phyloP scores from a whole-genome alignment of 2,113 vertebrate genomes.

The Mionectes macconnelli region DNA sequence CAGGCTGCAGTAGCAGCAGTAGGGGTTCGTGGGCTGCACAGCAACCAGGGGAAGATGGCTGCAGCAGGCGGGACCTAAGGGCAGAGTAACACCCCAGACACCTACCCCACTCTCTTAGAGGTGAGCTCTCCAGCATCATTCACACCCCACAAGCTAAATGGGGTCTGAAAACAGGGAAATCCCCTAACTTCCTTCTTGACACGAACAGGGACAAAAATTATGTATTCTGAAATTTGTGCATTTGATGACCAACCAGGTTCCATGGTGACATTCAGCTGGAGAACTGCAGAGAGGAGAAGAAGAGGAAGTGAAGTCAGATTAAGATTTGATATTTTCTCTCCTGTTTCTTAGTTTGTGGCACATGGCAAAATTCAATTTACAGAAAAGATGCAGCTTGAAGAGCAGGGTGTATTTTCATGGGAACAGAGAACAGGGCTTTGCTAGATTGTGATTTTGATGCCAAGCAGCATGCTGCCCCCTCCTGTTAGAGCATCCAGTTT shows the following conservation, averaged over 20 bases:
- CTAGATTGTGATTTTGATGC: neutral
- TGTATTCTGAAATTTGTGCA: neutral
- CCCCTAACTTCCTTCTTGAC: neutral
- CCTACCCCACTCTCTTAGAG: accelerated
- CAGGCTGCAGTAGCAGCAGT: neutral
- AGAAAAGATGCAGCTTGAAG: neutral
- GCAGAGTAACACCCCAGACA: neutral
- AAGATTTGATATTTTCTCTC: neutral
- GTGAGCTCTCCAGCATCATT: neutral
- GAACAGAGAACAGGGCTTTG: neutral
- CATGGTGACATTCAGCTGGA: neutral
- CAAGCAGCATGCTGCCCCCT: neutral
- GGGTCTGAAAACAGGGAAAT: neutral
- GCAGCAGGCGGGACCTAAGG: neutral
- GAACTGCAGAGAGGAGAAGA: neutral
- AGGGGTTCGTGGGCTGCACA: neutral
- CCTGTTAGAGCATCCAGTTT: neutral
- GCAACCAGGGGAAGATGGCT: neutral
- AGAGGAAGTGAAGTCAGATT: neutral
- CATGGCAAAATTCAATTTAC: neutral
- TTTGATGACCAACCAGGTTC: neutral
- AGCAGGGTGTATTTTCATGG: neutral
- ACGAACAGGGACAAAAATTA: neutral
- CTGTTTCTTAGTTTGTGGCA: neutral
- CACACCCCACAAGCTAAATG: neutral